Percentiles rank a stretch among this genome's conserved stretches.
Evolutionary conservation across 2,113 vertebrate genomes (phyloP).

Genomic region (Paratilapia polleni): DNA sequence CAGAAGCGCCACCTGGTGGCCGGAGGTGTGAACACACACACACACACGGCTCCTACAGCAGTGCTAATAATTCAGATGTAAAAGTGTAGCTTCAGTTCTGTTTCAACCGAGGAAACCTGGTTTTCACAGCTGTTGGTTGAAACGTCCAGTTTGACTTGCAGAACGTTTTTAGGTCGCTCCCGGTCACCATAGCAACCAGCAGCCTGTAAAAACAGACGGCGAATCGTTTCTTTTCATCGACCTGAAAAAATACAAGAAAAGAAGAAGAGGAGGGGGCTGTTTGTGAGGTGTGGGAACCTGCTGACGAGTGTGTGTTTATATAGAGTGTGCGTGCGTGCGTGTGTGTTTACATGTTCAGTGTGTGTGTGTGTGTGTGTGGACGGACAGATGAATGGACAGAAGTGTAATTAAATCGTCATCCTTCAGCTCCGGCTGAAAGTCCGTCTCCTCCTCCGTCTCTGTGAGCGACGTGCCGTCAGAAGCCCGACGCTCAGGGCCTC

Average conservation of each 20-base stretch:
- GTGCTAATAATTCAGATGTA: not conserved
- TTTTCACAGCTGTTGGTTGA: not conserved
- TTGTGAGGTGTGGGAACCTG: constrained; percentile 41
- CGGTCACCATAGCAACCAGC: constrained; percentile 19
- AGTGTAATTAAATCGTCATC: constrained; percentile 79
- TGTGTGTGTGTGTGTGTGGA: constrained; percentile 20
- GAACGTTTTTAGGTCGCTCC: not conserved
- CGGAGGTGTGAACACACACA: too few relatives aligned
- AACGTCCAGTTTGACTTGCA: not conserved
- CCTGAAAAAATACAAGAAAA: not conserved
- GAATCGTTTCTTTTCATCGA: constrained; percentile 19
- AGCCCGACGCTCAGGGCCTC: constrained; percentile 13
- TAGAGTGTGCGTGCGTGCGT: constrained; percentile 13
- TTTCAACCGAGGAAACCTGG: rapidly evolving
- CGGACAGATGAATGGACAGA: constrained; percentile 74
- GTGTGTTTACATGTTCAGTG: constrained; percentile 3
- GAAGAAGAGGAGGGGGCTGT: not conserved
- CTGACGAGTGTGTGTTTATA: not conserved
- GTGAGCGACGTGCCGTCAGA: constrained; percentile 28
- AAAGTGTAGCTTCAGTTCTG: not conserved
- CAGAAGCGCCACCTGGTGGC: too few relatives aligned
- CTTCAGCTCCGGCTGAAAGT: constrained; percentile 69
- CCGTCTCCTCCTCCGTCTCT: constrained; percentile 57
- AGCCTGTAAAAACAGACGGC: constrained; percentile 23
- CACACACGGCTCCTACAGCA: too few relatives aligned